phyloP scores from a whole-genome alignment of 2,888 invertebrate species.

The Stenurella melanura region DNA sequence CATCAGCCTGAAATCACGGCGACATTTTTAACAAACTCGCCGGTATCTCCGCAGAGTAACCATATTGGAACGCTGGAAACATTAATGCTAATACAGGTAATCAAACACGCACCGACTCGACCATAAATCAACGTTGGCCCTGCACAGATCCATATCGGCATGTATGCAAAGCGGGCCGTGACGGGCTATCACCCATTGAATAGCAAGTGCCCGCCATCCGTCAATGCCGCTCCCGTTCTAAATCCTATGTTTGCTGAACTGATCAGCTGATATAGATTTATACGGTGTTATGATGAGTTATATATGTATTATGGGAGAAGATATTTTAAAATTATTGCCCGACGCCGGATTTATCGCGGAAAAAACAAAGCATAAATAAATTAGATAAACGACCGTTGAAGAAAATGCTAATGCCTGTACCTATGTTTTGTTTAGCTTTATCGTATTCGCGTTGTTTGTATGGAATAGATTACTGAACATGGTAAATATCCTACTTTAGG shows the following conservation, averaged over 20 bases:
- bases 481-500: neutral
- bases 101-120: slow-evolving; percentile 31
- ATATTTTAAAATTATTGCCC: slow-evolving; percentile 41
- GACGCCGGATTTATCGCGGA: slow-evolving; percentile 16
- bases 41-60: neutral
- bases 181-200: slow-evolving; percentile 42
- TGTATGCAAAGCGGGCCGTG: slow-evolving; percentile 43
- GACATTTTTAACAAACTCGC: neutral
- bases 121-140: slow-evolving; percentile 43
- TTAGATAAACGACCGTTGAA: neutral
- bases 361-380: slow-evolving; percentile 8
- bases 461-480: neutral
- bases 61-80: neutral
- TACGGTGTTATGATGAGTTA: slow-evolving; percentile 44
- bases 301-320: slow-evolving; percentile 29
- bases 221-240: slow-evolving; percentile 40
- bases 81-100: slow-evolving; percentile 35
- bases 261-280: slow-evolving; percentile 47
- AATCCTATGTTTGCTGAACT: slow-evolving; percentile 44
- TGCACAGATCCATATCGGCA: slow-evolving; percentile 44
- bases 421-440: neutral
- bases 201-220: slow-evolving; percentile 41
- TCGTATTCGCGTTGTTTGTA: neutral
- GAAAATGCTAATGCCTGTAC: neutral
- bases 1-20: neutral